A percentile compares a stretch with the other conserved stretches of the same genome.
These are phyloP conservation scores for Elmis aenea DNA, from an alignment of 2,888 invertebrate genomes.

Conservation along the genomic window DNA sequence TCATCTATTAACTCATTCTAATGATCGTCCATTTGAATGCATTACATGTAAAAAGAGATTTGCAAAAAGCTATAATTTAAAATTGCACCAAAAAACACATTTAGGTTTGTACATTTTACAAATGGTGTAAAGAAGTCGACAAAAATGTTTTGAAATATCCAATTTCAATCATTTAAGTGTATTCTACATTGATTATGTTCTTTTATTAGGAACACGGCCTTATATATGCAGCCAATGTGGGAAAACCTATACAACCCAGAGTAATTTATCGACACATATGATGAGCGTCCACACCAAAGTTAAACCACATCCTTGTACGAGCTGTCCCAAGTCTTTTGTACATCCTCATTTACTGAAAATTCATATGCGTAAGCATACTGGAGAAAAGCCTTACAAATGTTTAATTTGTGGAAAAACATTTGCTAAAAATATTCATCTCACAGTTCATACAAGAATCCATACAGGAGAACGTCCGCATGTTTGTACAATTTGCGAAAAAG, in stretches of 20 bases:
- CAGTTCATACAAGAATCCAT: slow-evolving; percentile 31
- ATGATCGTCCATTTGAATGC: slow-evolving; percentile 28
- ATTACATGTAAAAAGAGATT: slow-evolving; percentile 28
- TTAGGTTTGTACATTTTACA: slow-evolving; percentile 20
- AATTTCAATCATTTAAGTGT: neutral
- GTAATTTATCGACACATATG: slow-evolving; percentile 32
- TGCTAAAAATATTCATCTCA: slow-evolving; percentile 33
- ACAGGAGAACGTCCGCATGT: slow-evolving; percentile 33
- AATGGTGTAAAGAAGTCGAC: slow-evolving; percentile 5
- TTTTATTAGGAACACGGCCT: slow-evolving; percentile 24
- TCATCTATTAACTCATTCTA: slow-evolving; percentile 30
- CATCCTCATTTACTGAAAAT: slow-evolving; percentile 30
- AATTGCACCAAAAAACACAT: slow-evolving; percentile 30
- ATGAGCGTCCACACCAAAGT: slow-evolving; percentile 27
- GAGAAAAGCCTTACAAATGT: slow-evolving; percentile 33
- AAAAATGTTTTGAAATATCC: no score
- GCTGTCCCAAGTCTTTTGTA: slow-evolving; percentile 31
- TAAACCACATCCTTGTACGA: slow-evolving; percentile 31
- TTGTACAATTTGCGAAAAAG: slow-evolving; percentile 29
- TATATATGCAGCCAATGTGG: slow-evolving; percentile 31
- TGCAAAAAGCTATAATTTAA: slow-evolving; percentile 29
- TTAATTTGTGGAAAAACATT: slow-evolving; percentile 29
- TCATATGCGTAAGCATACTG: slow-evolving; percentile 34
- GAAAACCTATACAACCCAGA: slow-evolving; percentile 33
- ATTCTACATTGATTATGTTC: slow-evolving; percentile 1